Base-by-base conservation (phyloP, 2,797 vertebrate genomes). In the Caiman crocodilus region DNA sequence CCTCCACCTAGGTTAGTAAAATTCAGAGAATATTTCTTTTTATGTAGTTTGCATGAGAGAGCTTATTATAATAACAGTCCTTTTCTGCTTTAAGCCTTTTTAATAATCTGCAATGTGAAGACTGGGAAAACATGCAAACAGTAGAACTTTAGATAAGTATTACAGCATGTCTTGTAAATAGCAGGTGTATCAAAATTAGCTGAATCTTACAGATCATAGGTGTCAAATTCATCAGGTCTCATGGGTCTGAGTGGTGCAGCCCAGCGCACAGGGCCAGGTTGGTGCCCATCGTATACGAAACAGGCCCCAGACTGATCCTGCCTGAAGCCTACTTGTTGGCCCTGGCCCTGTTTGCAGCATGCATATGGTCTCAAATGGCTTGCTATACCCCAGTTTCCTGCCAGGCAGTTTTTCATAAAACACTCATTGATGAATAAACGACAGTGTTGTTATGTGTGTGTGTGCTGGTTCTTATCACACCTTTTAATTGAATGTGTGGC, bases 1-100 rank as follows among this genome's bases (percentile, higher is more conserved):
- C 98, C 99, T 25, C 97, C 98, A 21, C 99, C 99, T 4, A 99
- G 99, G 99, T 99, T 94, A 97, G 98, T 95, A 84, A 57, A 80
- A 59, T 32, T 87, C 13, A 90, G 28, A 10, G 6, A 2, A 13
- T 25, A 28, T 84, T 76, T 77, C 1, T 4, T 77, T 90, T 82
- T 88, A 56, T 7, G 65, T 2, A 2, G 2, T 87, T 2, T 82
- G 55, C 23, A 26, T 73, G 69, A 73, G 23, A 23, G 50, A 73
- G 23, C 42, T 25, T 26, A 23, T 42, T 71, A 25, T 71, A 50
- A 50, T 42, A 50, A 50, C 35, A 28, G 20, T 30, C 3, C 74
- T 3, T 84, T 0, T 79, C 4, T 91, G 7, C 85, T 87, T 84
- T 85, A 3, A 23, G 35, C 91, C 56, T 76, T 21, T 77, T 92